Percentiles rank a stretch among this genome's conserved stretches.
phyloP scores from a whole-genome alignment of 2,888 invertebrate genomes.

The Polyommatus iphigenia region DNA sequence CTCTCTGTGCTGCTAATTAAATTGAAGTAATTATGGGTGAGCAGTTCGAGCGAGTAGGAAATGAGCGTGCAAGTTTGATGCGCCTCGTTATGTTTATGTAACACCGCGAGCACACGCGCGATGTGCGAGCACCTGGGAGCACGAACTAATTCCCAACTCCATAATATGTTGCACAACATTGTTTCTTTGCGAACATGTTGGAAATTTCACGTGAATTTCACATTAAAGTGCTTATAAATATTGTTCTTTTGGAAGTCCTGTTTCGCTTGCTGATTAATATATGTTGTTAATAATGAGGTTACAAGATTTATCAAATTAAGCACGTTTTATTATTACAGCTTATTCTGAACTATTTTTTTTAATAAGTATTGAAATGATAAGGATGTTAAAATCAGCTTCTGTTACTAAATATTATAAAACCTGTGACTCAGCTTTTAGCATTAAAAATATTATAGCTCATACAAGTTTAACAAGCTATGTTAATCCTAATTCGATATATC shows the following conservation, averaged over 20 bases:
- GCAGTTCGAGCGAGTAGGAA: neutral
- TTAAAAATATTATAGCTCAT: too few relatives aligned
- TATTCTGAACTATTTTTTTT: neutral
- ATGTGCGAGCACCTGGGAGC: neutral
- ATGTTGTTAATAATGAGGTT: too few relatives aligned
- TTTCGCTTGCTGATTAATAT: neutral
- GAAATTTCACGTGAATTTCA: slow-evolving; percentile 13
- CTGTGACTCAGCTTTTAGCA: too few relatives aligned
- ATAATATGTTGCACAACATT: neutral
- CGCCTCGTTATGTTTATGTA: neutral
- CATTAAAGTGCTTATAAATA: neutral
- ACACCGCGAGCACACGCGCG: neutral
- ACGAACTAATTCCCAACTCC: neutral
- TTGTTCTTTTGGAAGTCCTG: neutral
- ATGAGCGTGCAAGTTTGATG: neutral
- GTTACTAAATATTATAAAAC: neutral
- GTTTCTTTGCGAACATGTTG: slow-evolving; percentile 11
- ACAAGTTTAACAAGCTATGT: too few relatives aligned
- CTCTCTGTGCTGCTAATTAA: neutral
- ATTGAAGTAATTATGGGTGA: neutral
- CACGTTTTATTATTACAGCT: neutral
- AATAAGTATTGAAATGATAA: too few relatives aligned
- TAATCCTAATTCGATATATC: neutral
- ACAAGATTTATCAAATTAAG: neutral
- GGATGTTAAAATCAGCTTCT: neutral